Evolutionary conservation across 35 echinoderm and acorn worm species (phyloP), one percentile per base, ranked within the genome.

Genomic region (Stichopus chloronotus): DNA sequence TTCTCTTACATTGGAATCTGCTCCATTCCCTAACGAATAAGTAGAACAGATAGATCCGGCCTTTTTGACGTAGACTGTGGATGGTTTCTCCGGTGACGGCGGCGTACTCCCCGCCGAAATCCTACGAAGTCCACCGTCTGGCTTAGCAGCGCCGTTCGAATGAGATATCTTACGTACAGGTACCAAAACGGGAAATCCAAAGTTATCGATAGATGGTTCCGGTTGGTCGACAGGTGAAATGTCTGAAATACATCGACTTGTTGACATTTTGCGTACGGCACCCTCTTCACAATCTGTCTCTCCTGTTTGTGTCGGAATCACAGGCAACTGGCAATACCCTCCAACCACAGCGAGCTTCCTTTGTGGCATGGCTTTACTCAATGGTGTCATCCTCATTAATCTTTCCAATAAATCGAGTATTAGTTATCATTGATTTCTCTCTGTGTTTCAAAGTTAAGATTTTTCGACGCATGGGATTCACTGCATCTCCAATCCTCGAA

Each of bases 241-340:
- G 59, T 65, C 87, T 24, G 87, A 89, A 54, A 89, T 71, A 24
- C 61, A 23, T 5, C 65, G 87, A 59, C 19, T 54, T 20, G 87
- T 89, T 52, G 87, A 89, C 87, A 89, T 89, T 59, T 89, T 89
- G 57, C 87, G 87, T 25, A 89, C 87, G 22, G 87, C 87, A 9
- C 87, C 87, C 20, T 69, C 87, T 89, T 89, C 87, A 16, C 61
- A 71, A 19, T 89, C 87, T 71, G 87, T 89, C 16, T 20, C 59
- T 8, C 87, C 87, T 5, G 87, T 11, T 71, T 89, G 57, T 14
- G 87, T n/a, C 8, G 87, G 87, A 71, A 89, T 89, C 6, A 89
- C 61, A 4, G 87, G 87, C 11, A 89, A 30, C 17, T 52, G 65
- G 19, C 87, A 59, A 16, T 89, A 89, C 23, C 4, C 65, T 16